Evolutionary conservation across 2,797 vertebrate genomes (phyloP).

Genomic region (Diceros bicornis): DNA sequence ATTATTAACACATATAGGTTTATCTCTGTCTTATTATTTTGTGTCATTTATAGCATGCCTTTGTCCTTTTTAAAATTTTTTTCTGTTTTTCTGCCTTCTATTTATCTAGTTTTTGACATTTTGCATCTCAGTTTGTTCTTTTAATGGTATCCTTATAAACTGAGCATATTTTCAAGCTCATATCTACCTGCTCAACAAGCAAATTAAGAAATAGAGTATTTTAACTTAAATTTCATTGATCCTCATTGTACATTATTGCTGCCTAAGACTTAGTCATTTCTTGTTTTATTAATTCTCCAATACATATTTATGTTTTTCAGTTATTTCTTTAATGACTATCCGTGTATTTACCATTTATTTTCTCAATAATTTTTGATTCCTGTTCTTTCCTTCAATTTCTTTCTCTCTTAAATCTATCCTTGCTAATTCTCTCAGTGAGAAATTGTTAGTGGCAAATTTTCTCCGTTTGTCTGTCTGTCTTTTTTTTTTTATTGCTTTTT

Average conservation of each 20-base stretch:
- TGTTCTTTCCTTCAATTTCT: background rate
- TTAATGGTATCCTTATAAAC: background rate
- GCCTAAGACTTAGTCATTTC: background rate
- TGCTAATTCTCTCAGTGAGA: background rate
- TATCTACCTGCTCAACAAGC: background rate
- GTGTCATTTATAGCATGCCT: background rate
- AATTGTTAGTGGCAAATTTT: background rate
- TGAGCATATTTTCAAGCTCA: background rate
- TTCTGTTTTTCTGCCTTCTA: background rate
- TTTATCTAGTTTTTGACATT: background rate
- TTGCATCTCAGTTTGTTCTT: background rate
- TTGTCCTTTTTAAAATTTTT: background rate
- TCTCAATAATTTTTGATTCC: background rate
- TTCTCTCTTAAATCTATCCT: background rate
- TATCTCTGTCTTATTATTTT: background rate
- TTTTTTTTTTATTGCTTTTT: background rate
- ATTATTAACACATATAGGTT: background rate
- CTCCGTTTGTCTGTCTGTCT: background rate
- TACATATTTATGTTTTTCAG: background rate
- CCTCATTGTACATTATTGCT: background rate
- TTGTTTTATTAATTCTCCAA: background rate
- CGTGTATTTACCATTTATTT: background rate
- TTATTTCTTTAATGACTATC: background rate
- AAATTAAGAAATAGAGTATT: background rate
- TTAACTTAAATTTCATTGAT: background rate